Evolutionary conservation across 1,140 invertebrate species (phyloP), one percentile per base, ranked within the genome.

Genomic region (Cephus cinctus): DNA sequence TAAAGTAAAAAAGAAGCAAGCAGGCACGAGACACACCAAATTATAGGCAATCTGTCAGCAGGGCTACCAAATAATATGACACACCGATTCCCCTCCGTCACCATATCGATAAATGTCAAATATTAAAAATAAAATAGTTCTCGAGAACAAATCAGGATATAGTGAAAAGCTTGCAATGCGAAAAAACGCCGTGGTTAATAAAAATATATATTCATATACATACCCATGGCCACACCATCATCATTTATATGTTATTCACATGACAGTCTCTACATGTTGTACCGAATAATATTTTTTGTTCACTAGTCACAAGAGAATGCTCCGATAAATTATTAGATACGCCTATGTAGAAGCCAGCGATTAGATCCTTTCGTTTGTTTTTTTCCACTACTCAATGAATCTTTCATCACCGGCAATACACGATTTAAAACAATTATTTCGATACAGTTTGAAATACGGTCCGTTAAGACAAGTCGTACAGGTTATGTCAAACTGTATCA

Each of bases 141-240:
- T 36, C 14, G 19, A 6, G 12, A 6, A 36, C 2, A 18, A 15
- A 36, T 2, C 14, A 36, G 9, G 34, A 12, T 8, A n/a, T n/a
- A n/a, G n/a, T n/a, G n/a, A n/a, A n/a, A n/a, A n/a, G n/a, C n/a
- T n/a, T n/a, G n/a, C 19, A 12, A 18, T 36, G 36, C 39, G 12
- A n/a, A 14, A 19, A 38, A 18, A 38, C 12, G 11, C 14, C 39
- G 21, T 9, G 15, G 39, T 41, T 41, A 41, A 41, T 18, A 41
- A 20, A 41, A 41, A 14, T 19, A 41, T 2, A 41, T 23, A 20
- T 41, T 23, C 18, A 46, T 65, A 71, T 73, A 73, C 67, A 72
- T 74, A 75, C 68, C 73, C 74, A 76, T 75, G 74, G 74, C 74
- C 73, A 76, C 73, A 74, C 68, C 69, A 74, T 76, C 71, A 75